Evolutionary conservation across 2,888 invertebrate genomes (phyloP), one percentile per base, ranked within the genome.

Genomic region (Cosmorhoe ocellata): DNA sequence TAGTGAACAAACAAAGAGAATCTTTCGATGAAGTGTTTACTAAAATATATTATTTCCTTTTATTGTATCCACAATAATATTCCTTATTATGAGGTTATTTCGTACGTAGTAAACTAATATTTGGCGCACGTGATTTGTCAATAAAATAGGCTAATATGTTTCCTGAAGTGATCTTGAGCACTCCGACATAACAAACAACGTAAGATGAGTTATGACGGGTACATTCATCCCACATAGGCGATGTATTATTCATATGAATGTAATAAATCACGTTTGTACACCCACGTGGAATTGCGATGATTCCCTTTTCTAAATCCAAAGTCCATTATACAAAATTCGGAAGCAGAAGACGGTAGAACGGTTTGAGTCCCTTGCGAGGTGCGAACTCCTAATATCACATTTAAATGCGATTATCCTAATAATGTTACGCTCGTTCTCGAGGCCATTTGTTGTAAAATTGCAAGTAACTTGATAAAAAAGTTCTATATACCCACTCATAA

Each of bases 211-310:
- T 57, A 69, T 74, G 77, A 76, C 70, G 71, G 71, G 74, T 74
- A 70, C 55, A 66, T 68, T 65, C 70, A 66, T 66, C 68, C 68
- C 73, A 68, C 70, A 67, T 66, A 71, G 66, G 66, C 66, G 61
- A 81, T 81, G 77, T 74, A 71, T 81, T 80, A 81, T 81, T 81
- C 80, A 81, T 78, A 68, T 60, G 59, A 52, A 51, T 59, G 71
- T 76, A 71, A 81, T 81, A 80, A 81, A 81, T 81, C 79, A 78
- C 69, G 69, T 76, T 59, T 69, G 68, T 67, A 67, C 69, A 58
- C 67, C 70, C 66, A 64, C 51, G 58, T 60, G 70, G 72, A 70
- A 69, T 70, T 65, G 59, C 66, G 69, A 75, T 75, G 69, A 76
- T 74, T 72, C 68, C 67, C 61, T 65, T 69, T 71, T 70, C 66